Evolutionary conservation across 2,113 vertebrate species (phyloP).

Genomic region (Aleadryas rufinucha): DNA sequence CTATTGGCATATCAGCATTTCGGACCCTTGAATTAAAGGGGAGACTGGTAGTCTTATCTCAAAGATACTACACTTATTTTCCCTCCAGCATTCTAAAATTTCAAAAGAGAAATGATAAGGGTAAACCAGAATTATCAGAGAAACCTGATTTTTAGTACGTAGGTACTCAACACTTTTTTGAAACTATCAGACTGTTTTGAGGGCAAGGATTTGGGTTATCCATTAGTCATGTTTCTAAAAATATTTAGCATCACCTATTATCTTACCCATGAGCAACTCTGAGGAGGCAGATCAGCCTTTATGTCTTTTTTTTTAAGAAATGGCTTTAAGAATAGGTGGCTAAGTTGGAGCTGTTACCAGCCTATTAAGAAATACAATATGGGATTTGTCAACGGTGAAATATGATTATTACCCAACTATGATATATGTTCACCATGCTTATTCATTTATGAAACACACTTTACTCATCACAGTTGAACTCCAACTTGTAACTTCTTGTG

Average conservation of each 20-base stretch:
- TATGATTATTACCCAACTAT: not conserved
- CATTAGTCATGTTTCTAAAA: constrained; percentile 17
- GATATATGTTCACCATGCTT: not conserved
- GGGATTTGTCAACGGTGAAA: not conserved
- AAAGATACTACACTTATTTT: not conserved
- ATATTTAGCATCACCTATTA: not conserved
- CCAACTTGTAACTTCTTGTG: not conserved
- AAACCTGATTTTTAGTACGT: not conserved
- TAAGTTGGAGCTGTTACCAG: not conserved
- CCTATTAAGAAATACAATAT: not conserved
- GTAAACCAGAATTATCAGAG: not conserved
- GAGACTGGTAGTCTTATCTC: not conserved
- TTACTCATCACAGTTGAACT: not conserved
- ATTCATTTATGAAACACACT: not conserved
- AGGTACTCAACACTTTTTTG: not conserved
- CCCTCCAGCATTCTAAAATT: not conserved
- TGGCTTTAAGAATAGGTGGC: not conserved
- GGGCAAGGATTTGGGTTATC: not conserved
- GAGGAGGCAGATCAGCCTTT: not conserved
- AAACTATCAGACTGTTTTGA: not conserved
- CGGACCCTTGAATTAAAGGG: not conserved
- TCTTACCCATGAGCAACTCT: not conserved
- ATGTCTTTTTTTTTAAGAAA: not conserved
- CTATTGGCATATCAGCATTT: not conserved
- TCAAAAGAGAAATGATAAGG: not conserved